Base-by-base conservation (phyloP, 2,888 invertebrate species). In the Amiota communis region DNA sequence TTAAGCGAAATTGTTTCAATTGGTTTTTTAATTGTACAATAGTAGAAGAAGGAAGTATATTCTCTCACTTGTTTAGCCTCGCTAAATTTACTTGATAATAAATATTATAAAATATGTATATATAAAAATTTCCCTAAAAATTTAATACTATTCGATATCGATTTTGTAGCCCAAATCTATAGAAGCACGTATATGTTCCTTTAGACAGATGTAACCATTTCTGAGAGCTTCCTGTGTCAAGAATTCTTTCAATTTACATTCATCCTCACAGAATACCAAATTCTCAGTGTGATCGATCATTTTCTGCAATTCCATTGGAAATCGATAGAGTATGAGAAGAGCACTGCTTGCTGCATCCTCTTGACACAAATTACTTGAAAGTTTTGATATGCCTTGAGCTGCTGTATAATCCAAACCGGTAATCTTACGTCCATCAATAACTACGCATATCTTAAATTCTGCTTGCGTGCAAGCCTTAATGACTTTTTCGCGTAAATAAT, bases 361-460 rank as follows among this genome's bases (percentile, higher is more conserved):
- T 17, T 86, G 81, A 9, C 84, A 83, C 48, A 89, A 77, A 70
- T 89, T 89, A 49, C 75, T 82, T 2, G 89, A 88, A 1, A 89
- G 79, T 76, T 89, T 89, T 1, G 88, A 86, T 11, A 89, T 86
- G 8, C 89, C 89, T 75, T 93, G 92, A 2, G 92, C 91, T 0
- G 93, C 92, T 0, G 94, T 92, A 86, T 93, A 94, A 90, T 96
- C 96, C 10, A 95, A 86, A n/a, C 92, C 91, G 47, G 92, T 91
- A 69, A 95, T 91, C 80, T 92, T 91, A 6, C 89, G 88, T 77
- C 94, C 95, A 90, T 96, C 94, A 11, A 96, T 88, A 8, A 93
- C 91, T 9, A 93, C 88, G 0, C 92, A 92, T 13, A 91, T 88
- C 64, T 87, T 87, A 79, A 90, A 89, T 74, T 90, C 89, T 8